Percentiles rank a stretch among this genome's conserved stretches.
Conservation (phyloP, 2,113 vertebrate species). For the Xyrauchen texanus region DNA sequence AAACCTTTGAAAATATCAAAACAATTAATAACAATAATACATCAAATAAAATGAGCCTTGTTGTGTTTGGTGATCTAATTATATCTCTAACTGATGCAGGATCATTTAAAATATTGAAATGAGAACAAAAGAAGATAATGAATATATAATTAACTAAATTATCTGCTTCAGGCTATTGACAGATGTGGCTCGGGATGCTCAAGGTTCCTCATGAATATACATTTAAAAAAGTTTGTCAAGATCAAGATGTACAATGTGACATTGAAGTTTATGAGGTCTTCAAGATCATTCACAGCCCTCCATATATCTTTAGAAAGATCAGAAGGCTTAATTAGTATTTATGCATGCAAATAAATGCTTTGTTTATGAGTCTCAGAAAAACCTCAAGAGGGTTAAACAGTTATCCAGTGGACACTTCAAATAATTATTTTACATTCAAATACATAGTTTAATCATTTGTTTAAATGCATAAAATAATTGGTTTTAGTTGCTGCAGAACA, state of each 20-base stretch:
- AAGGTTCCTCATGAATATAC: constrained; percentile 43
- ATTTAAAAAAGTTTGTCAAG: constrained; percentile 30
- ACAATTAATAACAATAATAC: too few relatives aligned
- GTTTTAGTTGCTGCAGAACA: not conserved
- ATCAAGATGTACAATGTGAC: constrained; percentile 35
- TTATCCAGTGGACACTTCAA: constrained; percentile 20
- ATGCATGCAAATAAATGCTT: constrained; percentile 31
- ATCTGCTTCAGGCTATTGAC: constrained; percentile 27
- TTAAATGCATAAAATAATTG: not conserved
- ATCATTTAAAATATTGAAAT: not conserved
- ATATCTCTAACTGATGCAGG: not conserved
- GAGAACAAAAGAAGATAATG: constrained; percentile 25
- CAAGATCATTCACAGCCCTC: constrained; percentile 1
- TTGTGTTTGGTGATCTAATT: not conserved
- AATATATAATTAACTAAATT: constrained; percentile 32
- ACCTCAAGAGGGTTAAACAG: constrained; percentile 1
- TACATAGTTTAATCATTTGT: not conserved
- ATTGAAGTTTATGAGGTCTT: constrained; percentile 28
- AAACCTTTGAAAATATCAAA: too few relatives aligned
- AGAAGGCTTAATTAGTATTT: constrained; percentile 30
- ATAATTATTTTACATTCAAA: constrained; percentile 17
- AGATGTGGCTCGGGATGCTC: constrained; percentile 35
- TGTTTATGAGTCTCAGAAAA: constrained; percentile 29
- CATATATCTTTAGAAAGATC: constrained; percentile 1
- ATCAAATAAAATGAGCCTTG: not conserved